A percentile compares a stretch with the other conserved stretches of the same genome.
These are phyloP conservation scores for Phrynocephalus versicolor DNA, from an alignment of 2,113 vertebrate species.

Conservation along the genomic window DNA sequence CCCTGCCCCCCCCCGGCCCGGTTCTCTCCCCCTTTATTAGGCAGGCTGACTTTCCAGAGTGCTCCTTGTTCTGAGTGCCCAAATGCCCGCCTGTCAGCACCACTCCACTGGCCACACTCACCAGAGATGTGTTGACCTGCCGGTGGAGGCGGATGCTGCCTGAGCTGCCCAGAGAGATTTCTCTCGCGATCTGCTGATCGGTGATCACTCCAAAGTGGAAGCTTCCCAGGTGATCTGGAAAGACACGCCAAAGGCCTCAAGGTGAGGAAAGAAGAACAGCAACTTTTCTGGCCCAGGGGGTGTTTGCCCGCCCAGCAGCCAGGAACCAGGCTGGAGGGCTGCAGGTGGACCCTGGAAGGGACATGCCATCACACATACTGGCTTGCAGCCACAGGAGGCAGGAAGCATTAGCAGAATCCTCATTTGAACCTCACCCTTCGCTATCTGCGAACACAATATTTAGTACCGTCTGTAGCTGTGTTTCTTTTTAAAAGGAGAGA, in stretches of 20 bases:
- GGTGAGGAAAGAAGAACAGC: background rate
- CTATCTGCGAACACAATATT: no score
- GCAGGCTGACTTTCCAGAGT: background rate
- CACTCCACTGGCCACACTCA: no score
- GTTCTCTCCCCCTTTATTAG: background rate
- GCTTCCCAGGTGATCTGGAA: slow-evolving; percentile 88
- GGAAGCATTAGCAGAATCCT: no score
- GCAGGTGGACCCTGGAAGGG: no score
- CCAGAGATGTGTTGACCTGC: slow-evolving; percentile 89
- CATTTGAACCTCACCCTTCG: no score
- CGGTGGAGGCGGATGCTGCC: slow-evolving; percentile 91
- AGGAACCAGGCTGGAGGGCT: no score
- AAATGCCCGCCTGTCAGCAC: background rate
- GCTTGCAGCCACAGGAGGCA: no score
- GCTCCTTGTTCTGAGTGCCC: background rate
- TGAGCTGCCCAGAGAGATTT: slow-evolving; percentile 82
- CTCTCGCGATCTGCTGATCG: slow-evolving; percentile 81
- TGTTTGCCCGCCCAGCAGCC: background rate
- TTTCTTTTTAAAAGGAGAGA: no score
- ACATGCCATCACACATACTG: no score
- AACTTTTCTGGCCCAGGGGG: no score
- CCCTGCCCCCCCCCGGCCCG: no score
- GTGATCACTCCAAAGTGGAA: slow-evolving; percentile 95
- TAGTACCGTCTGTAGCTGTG: no score
- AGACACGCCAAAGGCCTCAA: background rate